These are phyloP conservation scores for Ibidorhyncha struthersii DNA, from an alignment of 2,113 vertebrate species.

Conservation along the genomic window DNA sequence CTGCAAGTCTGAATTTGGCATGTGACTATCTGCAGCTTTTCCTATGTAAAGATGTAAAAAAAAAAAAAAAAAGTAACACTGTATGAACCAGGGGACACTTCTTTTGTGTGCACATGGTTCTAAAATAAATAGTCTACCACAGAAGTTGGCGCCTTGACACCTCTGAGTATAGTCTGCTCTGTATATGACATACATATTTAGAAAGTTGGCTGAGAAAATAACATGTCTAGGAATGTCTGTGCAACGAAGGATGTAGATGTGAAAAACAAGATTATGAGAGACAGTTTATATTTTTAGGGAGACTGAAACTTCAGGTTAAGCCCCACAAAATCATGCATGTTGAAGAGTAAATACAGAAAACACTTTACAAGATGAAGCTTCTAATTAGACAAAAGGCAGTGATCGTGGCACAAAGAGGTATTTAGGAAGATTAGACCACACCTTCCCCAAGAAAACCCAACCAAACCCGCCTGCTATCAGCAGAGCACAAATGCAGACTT, in stretches of 20 bases:
- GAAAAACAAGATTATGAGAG: neutral
- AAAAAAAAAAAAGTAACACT: neutral
- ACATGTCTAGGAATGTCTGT: constrained; percentile 2
- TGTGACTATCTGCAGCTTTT: neutral
- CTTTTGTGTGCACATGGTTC: constrained; percentile 10
- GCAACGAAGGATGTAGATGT: neutral
- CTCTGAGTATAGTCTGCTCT: neutral
- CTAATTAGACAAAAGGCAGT: neutral
- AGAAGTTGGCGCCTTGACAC: neutral
- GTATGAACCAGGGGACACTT: neutral
- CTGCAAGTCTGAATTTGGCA: neutral
- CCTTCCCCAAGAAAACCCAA: neutral
- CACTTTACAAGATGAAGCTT: neutral
- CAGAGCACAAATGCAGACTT: neutral
- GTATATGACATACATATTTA: neutral
- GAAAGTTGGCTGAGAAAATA: constrained; percentile 29
- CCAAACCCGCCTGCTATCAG: neutral
- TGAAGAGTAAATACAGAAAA: neutral
- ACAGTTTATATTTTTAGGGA: neutral
- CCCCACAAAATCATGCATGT: neutral
- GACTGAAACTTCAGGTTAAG: neutral
- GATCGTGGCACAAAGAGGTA: neutral
- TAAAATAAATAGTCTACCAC: constrained; percentile 22
- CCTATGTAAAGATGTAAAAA: neutral
- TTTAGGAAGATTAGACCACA: neutral